These are phyloP conservation scores for Brachionus calyciflorus DNA, from an alignment of 1,140 invertebrate species.

Conservation along the genomic window DNA sequence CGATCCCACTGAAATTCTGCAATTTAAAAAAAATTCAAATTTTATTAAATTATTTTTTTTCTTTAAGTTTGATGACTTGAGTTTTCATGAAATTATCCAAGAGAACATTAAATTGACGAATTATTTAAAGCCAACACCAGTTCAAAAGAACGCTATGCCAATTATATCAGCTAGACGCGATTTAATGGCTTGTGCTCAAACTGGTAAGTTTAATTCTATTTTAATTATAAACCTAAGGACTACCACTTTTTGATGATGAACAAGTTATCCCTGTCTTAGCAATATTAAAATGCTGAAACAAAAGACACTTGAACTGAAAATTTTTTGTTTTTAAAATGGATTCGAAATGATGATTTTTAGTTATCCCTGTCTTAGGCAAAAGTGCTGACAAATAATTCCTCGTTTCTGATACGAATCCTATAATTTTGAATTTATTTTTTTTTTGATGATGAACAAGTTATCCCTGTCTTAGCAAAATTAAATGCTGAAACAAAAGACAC, in stretches of 20 bases:
- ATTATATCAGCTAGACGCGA: slow-evolving; percentile 82
- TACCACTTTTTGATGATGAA: not conserved
- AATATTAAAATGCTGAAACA: no score
- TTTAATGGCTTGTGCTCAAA: slow-evolving; percentile 92
- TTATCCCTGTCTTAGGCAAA: slow-evolving; percentile 39
- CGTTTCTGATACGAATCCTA: not conserved
- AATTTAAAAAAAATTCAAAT: not conserved
- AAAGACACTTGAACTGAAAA: no score
- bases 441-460: not conserved
- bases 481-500: slow-evolving; percentile 20
- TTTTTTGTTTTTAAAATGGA: no score
- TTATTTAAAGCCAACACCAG: slow-evolving; percentile 66
- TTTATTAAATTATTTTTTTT: not conserved
- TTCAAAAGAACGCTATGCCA: slow-evolving; percentile 86
- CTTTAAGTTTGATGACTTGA: slow-evolving; percentile 69
- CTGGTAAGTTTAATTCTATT: slow-evolving; percentile 58
- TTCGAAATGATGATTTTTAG: not conserved
- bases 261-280: no score
- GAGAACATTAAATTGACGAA: slow-evolving; percentile 82
- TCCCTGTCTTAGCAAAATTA: not conserved
- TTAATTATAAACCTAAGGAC: not conserved
- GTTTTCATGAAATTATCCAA: slow-evolving; percentile 90
- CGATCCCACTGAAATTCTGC: slow-evolving; percentile 39
- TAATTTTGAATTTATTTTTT: not conserved
- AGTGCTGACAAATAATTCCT: slow-evolving; percentile 42